Conservation (phyloP, 2,113 vertebrate genomes). For the Rhineura floridana region DNA sequence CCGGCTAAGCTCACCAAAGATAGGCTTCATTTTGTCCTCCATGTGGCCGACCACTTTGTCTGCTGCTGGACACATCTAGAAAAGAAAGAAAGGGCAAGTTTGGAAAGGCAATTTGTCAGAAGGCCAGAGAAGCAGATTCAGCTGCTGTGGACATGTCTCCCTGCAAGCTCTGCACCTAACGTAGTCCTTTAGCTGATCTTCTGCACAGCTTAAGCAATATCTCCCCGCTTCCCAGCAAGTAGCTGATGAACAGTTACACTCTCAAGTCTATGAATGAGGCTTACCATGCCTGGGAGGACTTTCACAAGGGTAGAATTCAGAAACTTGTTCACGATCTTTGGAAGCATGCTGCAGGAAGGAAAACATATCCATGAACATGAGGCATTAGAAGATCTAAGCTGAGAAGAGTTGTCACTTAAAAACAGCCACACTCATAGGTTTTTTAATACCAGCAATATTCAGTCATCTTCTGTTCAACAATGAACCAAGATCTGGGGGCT, state of each 20-base stretch:
- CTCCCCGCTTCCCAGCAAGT: not conserved
- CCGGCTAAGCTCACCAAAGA: constrained; percentile 26
- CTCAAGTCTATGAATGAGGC: not conserved
- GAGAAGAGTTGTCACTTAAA: not conserved
- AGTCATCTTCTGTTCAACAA: not conserved
- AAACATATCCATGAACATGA: not conserved
- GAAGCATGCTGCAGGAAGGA: constrained; percentile 38
- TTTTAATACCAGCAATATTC: too few species aligned
- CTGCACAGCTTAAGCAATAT: too few species aligned
- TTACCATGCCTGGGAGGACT: constrained; percentile 63
- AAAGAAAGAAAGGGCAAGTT: not conserved
- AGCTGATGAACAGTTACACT: not conserved
- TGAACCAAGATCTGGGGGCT: not conserved
- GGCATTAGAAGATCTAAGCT: not conserved
- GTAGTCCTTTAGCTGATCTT: not conserved
- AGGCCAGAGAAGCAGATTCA: too few species aligned
- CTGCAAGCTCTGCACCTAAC: too few species aligned
- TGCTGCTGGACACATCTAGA: constrained; percentile 70
- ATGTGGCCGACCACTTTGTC: constrained; percentile 43
- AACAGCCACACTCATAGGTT: not conserved
- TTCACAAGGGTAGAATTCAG: constrained; percentile 68
- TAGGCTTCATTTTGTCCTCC: constrained; percentile 48
- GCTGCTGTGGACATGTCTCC: not conserved
- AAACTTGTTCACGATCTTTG: constrained; percentile 60
- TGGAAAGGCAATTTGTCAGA: not conserved